Evolutionary conservation across 2,113 vertebrate genomes (phyloP), one percentile per base, ranked within the genome.

Genomic region (Catharus minimus): DNA sequence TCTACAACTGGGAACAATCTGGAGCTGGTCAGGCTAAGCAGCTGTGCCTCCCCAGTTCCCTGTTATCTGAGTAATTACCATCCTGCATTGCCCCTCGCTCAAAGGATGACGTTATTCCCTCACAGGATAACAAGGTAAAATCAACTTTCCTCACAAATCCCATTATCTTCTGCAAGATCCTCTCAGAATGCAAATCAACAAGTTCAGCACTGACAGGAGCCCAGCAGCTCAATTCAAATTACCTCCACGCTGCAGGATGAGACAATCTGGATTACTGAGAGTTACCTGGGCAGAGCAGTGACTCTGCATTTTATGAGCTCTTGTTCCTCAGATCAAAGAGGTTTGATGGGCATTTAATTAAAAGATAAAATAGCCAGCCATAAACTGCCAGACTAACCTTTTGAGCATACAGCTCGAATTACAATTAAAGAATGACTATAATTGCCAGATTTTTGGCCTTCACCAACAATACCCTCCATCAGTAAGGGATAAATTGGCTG

Each of bases 71-170:
- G 62, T 83, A 91, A 95, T 94, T 93, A 89, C 83, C 53, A 33
- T 65, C 85, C 66, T 81, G 76, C 64, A 20, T 11, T 30, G 79
- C 88, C 55, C 86, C 64, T 89, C 24, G 18, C 47, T 86, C 58
- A 32, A 78, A 89, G 33, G 43, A 75, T 91, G 87, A 94, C 1
- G 11, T 93, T 94, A 92, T 84, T 94, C 84, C 72, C 76, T 84
- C 73, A 67, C 38, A 8, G 11, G 33, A 76, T 94, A 95, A 94
- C 93, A 92, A 94, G 75, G 78, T 75, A 92, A 93, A 95, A 93
- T 93, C 90, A 95, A 78, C 93, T 94, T 96, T 95, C 84, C 87
- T 90, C 94, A 87, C 92, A 95, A 93, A 95, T 92, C 84, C 92
- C 86, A 94, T 96, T 90, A 95, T 93, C 86, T 94, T 50, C 66